Evolutionary conservation across 2,113 vertebrate genomes (phyloP), one percentile per base, ranked within the genome.

Genomic region (Lepidothrix coronata): DNA sequence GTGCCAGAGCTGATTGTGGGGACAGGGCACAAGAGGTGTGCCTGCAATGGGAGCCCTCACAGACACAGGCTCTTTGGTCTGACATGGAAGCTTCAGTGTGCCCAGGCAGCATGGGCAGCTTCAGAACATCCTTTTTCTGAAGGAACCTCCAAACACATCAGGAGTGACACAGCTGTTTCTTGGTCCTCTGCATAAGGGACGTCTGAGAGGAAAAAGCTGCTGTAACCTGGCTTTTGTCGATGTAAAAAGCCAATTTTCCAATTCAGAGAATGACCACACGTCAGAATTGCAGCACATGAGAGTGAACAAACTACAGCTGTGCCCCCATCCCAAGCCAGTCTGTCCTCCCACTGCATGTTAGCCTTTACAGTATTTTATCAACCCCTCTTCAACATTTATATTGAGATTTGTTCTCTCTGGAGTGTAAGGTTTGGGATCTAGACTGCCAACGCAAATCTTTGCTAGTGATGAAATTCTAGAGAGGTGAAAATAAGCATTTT

Each of bases 341-440:
- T 1, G 0, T 91, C 30, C 35, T 66, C 61, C 31, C 2, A 4
- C 35, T 51, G 18, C 3, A 7, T 18, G 27, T 59, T 33, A 78
- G 52, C 48, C 65, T 21, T 65, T 59, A n/a, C 0, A 0, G 61
- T 15, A 43, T 63, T 78, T 92, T 28, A 91, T 39, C 14, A 44
- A 24, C 10, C 5, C 3, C 11, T 48, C 35, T 52, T 72, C 77
- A 44, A 30, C 1, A 6, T 77, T 61, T 22, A 7, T 66, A 74
- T 5, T 75, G 30, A 72, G 72, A 62, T 71, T 35, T 74, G 20
- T 23, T 87, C 39, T 49, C 14, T 0, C 18, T 66, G 43, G 27
- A 92, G 15, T 5, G 6, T 12, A 23, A 70, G 23, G 16, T 51
- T 59, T 82, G 57, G 35, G 35, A 85, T 63, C 52, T 66, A 71